A percentile compares a stretch with the other conserved stretches of the same genome.
phyloP scores from a whole-genome alignment of 2,113 vertebrate species.

The Coregonus clupeaformis region DNA sequence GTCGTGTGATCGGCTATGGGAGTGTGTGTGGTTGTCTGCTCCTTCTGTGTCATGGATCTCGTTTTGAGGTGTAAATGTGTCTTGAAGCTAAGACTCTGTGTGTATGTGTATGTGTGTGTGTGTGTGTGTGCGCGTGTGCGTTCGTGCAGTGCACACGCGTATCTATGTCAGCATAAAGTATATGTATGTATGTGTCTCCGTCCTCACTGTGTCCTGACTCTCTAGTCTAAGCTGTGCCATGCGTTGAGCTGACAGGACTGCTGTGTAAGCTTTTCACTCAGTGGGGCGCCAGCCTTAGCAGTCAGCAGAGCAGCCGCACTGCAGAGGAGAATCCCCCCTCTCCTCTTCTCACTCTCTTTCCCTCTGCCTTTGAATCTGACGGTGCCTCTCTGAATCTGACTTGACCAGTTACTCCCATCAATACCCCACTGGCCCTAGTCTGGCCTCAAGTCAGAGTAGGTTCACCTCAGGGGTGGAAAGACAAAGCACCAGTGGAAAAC shows the following conservation, averaged over 20 bases:
- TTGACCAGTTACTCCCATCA: too few relatives aligned
- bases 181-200: slow-evolving; percentile 6
- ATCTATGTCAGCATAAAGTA: background rate
- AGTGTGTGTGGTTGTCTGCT: too few relatives aligned
- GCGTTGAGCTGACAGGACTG: background rate
- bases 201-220: background rate
- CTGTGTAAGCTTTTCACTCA: slow-evolving; percentile 12
- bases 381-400: background rate
- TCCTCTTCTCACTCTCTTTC: background rate
- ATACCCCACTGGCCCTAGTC: too few relatives aligned
- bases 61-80: background rate
- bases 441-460: too few relatives aligned
- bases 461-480: too few relatives aligned
- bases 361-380: background rate
- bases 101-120: slow-evolving; percentile 9
- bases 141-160: background rate
- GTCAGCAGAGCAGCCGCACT: slow-evolving; percentile 14
- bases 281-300: background rate
- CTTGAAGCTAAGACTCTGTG: background rate
- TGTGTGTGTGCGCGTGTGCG: slow-evolving; percentile 10
- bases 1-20: too few relatives aligned
- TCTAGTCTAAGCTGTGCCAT: background rate
- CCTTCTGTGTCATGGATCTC: background rate
- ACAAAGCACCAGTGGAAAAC: too few relatives aligned
- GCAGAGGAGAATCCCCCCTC: slow-evolving; percentile 14